Evolutionary conservation across 2,797 vertebrate genomes (phyloP), one percentile per base, ranked within the genome.

Genomic region (Sorex maritimensis): DNA sequence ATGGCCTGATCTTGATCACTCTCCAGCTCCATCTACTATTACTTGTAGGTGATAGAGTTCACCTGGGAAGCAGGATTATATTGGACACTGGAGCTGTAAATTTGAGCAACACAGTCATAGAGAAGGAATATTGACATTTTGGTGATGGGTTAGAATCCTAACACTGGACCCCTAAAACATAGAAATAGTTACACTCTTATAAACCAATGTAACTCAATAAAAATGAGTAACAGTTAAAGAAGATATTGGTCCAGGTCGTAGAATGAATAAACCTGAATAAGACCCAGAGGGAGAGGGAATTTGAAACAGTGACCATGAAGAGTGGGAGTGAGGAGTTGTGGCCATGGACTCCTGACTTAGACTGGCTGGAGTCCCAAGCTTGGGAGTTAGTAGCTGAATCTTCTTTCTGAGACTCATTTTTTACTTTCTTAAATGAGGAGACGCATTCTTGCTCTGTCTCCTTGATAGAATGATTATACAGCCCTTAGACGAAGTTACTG

Each of bases 371-470:
- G 17, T 68, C n/a, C 30, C 55, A 81, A 41, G 2, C 14, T 17
- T 12, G 52, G 1, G 9, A 28, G 8, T 67, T n/a, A 13, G 7
- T 9, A 28, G 17, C 46, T 52, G n/a, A 24, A 26, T 63, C 38
- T 5, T 28, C 34, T 81, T 38, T 38, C 44, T 13, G 1, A 26
- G 17, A 46, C 65, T 87, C 3, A 0, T 72, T 81, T 44, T 49
- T 13, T 49, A 9, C 28, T 68, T 90, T 69, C 61, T 67, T 63
- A 68, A 77, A 30, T 26, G 30, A 85, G 55, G 49, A 94, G 71
- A 71, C n/a, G 2, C 30, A 17, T 74, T 41, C 12, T 85, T 63
- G 3, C 71, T 77, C 24, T 80, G 10, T 6, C 65, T 17, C 72
- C 21, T 34, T 30, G 21, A 23, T 34, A 41, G 61, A 74, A 67